Base-by-base conservation (phyloP, 2,888 invertebrate species). In the Dermolepida albohirtum region DNA sequence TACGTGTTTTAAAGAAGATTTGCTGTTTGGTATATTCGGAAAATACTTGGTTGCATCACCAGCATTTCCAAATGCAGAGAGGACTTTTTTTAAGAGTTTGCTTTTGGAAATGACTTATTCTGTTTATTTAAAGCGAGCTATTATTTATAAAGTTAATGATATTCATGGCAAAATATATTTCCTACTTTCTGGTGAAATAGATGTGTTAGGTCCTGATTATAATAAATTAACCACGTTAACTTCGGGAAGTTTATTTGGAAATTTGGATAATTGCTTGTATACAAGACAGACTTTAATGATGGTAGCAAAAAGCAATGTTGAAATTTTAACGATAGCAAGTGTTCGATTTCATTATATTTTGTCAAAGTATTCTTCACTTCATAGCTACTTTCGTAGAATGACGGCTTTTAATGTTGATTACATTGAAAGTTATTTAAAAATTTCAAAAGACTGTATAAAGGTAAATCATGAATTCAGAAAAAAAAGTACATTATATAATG, bases 261-360 rank as follows among this genome's bases (percentile, higher is more conserved):
- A 72, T 44, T 63, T 76, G 11, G 75, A 73, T 34, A 68, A 75
- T 22, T 63, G 65, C 50, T 11, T 5, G 6, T 57, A 69, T 12
- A 69, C 55, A 0, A 51, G 76, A 11, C 74, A 74, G 66, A 73
- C 74, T 0, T 64, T 76, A 16, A 73, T 74, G 34, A 74, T 75
- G 72, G 75, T 76, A 1, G 76, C 75, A 7, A 74, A 71, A 54
- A 73, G 75, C 0, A 75, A 76, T 52, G 71, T 75, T 5, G 74
- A 75, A 65, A 52, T 74, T 5, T 59, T 76, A 34, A 49, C 52
- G 2, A 73, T 76, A 47, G 8, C 44, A 5, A 74, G 68, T n/a
- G 10, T 29, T 0, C 44, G 55, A n/a, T 76, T 76, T 47, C 69
- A 74, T 55, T 17, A 67, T 17, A 66, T 76, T 8, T 22, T 76